A percentile compares a stretch with the other conserved stretches of the same genome.
phyloP scores from a whole-genome alignment of 37 sponge, comb jelly and placozoan genomes.

The Eunapius fragilis region DNA sequence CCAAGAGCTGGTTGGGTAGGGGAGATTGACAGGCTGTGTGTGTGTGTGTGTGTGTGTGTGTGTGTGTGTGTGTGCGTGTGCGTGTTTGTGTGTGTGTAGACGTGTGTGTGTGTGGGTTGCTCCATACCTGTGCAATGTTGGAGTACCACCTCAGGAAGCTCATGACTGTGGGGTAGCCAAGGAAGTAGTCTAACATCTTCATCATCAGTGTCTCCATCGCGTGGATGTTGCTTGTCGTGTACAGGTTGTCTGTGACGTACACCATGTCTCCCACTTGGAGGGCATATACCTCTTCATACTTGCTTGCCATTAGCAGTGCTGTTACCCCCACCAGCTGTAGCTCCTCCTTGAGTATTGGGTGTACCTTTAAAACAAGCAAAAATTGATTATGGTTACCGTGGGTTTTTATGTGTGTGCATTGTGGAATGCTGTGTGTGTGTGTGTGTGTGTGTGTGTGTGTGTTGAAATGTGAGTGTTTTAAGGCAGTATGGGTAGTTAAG shows the following conservation, averaged over 20 bases:
- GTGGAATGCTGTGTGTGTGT: too few species aligned
- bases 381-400: too few species aligned
- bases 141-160: slow-evolving; percentile 88
- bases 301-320: slow-evolving; percentile 85
- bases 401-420: too few species aligned
- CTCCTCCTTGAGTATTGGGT: slow-evolving; percentile 40
- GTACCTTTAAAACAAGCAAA: background rate
- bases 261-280: slow-evolving; percentile 82
- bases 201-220: slow-evolving; percentile 85
- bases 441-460: too few species aligned
- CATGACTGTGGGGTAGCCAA: slow-evolving; percentile 68
- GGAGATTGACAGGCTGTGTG: too few species aligned
- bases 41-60: too few species aligned
- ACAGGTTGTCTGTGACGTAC: slow-evolving; percentile 86
- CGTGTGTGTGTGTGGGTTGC: background rate
- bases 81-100: background rate
- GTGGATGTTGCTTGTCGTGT: slow-evolving; percentile 62
- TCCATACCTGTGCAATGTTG: slow-evolving; percentile 66
- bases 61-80: background rate
- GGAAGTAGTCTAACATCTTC: slow-evolving; percentile 54
- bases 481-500: too few species aligned
- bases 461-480: too few species aligned
- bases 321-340: slow-evolving; percentile 92
- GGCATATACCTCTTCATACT: slow-evolving; percentile 92
- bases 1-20: too few species aligned